Evolutionary conservation across 2,888 invertebrate genomes (phyloP), one percentile per base, ranked within the genome.

Genomic region (Mechanitis mazaeus): DNA sequence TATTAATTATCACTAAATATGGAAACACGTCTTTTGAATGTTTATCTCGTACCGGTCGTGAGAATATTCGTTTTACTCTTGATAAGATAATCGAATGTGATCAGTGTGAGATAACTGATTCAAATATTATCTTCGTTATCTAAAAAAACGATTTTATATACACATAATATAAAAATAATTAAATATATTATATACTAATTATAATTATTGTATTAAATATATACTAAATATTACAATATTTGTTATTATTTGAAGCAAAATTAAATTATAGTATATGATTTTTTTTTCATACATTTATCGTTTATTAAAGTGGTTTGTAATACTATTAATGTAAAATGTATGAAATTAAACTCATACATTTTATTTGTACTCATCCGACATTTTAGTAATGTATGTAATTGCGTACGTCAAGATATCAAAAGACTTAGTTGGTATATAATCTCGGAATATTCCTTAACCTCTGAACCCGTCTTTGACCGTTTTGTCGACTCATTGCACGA

Each of bases 41-140:
- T 55, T 62, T 65, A 61, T 63, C 66, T 67, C 68, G 63, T 63
- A 68, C 71, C 65, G 70, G 72, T 76, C 78, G 79, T 81, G 80
- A 78, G 80, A 83, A 77, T 72, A 61, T 71, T 69, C 54, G 55
- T 63, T 65, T 68, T 71, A 75, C 75, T 74, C 70, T 68, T 65
- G 69, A 75, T 69, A 73, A 58, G 55, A 42, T 42, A 11, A 42
- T 9, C 7, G 11, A 3, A 11, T 9, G 42, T 42, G 7, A 50
- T 6, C 50, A 47, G 12, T 11, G 3, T 50, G 28, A 59, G 56
- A 65, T 63, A 65, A 63, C 55, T 31, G 50, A 50, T 50, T 50
- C 28, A 7, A 31, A 50, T 50, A 9, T 50, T 50, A 50, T 50
- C 31, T 31, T 6, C 31, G 6, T 50, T 50, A 50, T 50, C 50